These are phyloP conservation scores for Hyphantria cunea DNA, from an alignment of 1,140 invertebrate genomes.

Conservation along the genomic window DNA sequence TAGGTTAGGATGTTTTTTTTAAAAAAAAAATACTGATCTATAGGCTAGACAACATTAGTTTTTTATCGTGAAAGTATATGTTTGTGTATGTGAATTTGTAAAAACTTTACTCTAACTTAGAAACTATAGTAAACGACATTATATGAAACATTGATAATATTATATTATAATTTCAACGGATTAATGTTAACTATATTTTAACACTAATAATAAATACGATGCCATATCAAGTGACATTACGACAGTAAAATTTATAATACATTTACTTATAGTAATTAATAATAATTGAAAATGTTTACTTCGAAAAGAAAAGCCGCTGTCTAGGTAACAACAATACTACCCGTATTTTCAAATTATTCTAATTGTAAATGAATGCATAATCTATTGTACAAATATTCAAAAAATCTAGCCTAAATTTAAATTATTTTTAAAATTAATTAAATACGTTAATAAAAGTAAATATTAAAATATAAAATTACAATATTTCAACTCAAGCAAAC, in stretches of 20 bases:
- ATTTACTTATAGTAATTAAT: slow-evolving; percentile 36
- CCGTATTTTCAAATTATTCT: slow-evolving; percentile 44
- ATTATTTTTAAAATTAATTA: slow-evolving; percentile 14
- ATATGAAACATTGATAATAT: slow-evolving; percentile 32
- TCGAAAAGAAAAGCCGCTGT: slow-evolving; percentile 30
- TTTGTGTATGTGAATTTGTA: slow-evolving; percentile 21
- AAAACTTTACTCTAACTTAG: slow-evolving; percentile 31
- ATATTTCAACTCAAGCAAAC: too few relatives aligned
- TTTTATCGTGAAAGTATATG: slow-evolving; percentile 28
- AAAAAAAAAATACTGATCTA: slow-evolving; percentile 37
- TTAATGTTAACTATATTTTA: slow-evolving; percentile 37
- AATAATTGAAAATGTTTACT: slow-evolving; percentile 31
- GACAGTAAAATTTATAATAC: slow-evolving; percentile 41
- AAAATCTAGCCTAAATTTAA: slow-evolving; percentile 28
- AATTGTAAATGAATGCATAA: slow-evolving; percentile 37
- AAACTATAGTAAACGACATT: slow-evolving; percentile 25
- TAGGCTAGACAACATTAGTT: slow-evolving; percentile 37
- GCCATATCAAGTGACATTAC: slow-evolving; percentile 52
- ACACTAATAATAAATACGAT: slow-evolving; percentile 45
- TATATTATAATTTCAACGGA: slow-evolving; percentile 34
- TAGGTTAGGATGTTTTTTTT: slow-evolving; percentile 26
- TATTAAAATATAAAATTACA: slow-evolving; percentile 1
- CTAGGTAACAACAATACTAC: slow-evolving; percentile 49
- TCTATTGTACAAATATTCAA: slow-evolving; percentile 32
- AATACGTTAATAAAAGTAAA: slow-evolving; percentile 5